A percentile compares a stretch with the other conserved stretches of the same genome.
phyloP scores from a whole-genome alignment of 1,140 invertebrate species.

The Scaptodrosophila lebanonensis region DNA sequence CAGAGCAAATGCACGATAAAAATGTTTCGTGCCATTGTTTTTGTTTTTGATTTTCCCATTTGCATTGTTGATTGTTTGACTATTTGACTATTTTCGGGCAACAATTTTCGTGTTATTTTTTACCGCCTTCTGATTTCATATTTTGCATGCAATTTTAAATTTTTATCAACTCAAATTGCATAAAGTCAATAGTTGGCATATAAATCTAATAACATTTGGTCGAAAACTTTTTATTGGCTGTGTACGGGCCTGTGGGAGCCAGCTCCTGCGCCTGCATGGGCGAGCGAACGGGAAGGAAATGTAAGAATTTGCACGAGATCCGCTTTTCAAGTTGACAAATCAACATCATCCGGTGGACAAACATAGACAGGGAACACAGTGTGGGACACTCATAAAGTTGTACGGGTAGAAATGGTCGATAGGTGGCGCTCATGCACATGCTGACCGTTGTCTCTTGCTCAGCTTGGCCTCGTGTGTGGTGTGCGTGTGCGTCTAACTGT shows the following conservation, averaged over 20 bases:
- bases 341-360: conserved; percentile 67
- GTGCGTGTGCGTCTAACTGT: not conserved
- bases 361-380: conserved; percentile 18
- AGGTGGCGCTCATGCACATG: conserved; percentile 31
- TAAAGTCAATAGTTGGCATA: conserved; percentile 9
- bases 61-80: conserved; percentile 34
- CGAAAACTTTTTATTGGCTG: conserved; percentile 35
- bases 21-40: conserved; percentile 16
- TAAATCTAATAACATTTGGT: conserved; percentile 45
- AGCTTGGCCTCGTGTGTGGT: no score
- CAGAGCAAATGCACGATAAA: conserved; percentile 17
- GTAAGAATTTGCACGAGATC: conserved; percentile 60
- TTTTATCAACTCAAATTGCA: not conserved
- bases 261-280: no score
- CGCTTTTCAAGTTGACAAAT: conserved; percentile 73
- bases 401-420: conserved; percentile 3
- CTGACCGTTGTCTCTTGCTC: no score
- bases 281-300: conserved; percentile 33
- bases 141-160: conserved; percentile 1
- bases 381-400: no score
- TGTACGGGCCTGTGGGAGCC: not conserved
- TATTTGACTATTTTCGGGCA: no score
- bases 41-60: conserved; percentile 4
- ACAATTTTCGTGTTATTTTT: conserved; percentile 3
- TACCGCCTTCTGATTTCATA: no score